Percentiles rank a stretch among this genome's conserved stretches.
These are phyloP conservation scores for Saturnia pavonia DNA, from an alignment of 2,888 invertebrate genomes.

Conservation along the genomic window DNA sequence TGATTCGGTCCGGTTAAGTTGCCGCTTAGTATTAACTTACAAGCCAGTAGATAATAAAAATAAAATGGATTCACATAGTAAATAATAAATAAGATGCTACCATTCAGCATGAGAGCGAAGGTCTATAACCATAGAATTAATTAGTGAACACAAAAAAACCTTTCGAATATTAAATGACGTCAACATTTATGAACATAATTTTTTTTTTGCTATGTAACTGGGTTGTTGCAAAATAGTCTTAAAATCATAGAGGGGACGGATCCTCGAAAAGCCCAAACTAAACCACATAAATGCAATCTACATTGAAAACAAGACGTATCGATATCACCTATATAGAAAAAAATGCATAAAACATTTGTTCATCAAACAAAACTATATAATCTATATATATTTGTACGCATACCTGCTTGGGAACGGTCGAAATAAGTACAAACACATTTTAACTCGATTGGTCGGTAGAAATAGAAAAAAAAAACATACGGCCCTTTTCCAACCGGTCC, in stretches of 20 bases:
- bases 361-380: neutral
- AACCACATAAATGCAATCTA: neutral
- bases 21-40: too few species aligned
- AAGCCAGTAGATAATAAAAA: too few species aligned
- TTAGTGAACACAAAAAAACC: too few species aligned
- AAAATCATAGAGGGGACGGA: neutral
- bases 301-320: neutral
- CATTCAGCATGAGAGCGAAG: too few species aligned
- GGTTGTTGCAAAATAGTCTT: neutral
- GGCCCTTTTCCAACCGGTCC: constrained; percentile 28
- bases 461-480: constrained; percentile 29
- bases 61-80: too few species aligned
- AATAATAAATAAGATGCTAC: too few species aligned
- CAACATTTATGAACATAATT: neutral
- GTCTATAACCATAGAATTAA: too few species aligned
- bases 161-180: neutral
- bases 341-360: constrained; percentile 1
- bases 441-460: constrained; percentile 16
- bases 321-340: neutral
- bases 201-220: neutral
- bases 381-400: neutral
- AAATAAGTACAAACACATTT: constrained; percentile 8
- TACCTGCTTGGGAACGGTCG: constrained; percentile 8
- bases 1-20: too few species aligned
- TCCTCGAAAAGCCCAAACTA: neutral